Base-by-base conservation (phyloP, 2,797 vertebrate species). In the Arnoldichthys spilopterus region DNA sequence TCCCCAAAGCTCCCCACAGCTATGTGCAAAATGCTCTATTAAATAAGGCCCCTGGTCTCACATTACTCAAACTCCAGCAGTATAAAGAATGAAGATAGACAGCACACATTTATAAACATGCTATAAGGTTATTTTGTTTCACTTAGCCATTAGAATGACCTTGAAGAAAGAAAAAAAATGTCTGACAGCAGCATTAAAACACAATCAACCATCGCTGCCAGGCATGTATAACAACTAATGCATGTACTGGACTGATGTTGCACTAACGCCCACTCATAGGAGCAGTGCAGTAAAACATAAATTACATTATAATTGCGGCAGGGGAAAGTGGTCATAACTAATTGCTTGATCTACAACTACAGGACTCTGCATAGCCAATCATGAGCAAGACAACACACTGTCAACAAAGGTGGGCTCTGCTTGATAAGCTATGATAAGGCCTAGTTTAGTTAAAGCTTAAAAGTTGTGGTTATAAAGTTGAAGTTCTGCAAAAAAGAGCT, bases 111-210 rank as follows among this genome's bases (percentile, higher is more conserved):
- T 72, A 77, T 69, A 64, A n/a, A 56, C 49, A 54, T 16, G n/a
- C n/a, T 24, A 56, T 40, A 54, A 54, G 45, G 68, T 49, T 24
- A 30, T 66, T 40, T 64, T 40, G 49, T 22, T 37, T 72, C 61
- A 3, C 34, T 12, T 34, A 32, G 28, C 77, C 47, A 72, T 78
- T 72, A 54, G 34, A 66, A 7, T 49, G 70, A 58, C 70, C 70
- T 73, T 79, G 77, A 18, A 72, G n/a, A n/a, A n/a, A n/a, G n/a
- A 54, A 15, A 30, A 67, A 68, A 73, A 54, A 68, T 18, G n/a
- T 24, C 34, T 56, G 76, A 66, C 59, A 78, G 61, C 56, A 32
- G 62, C 70, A 73, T 66, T 73, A 67, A 72, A 69, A 58, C 66
- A 72, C 37, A 59, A 34, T 59, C 61, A 74, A 64, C 32, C 16